Evolutionary conservation across 2,888 invertebrate genomes (phyloP), one percentile per base, ranked within the genome.

Genomic region (Pseudococcus jackbeardsleyi): DNA sequence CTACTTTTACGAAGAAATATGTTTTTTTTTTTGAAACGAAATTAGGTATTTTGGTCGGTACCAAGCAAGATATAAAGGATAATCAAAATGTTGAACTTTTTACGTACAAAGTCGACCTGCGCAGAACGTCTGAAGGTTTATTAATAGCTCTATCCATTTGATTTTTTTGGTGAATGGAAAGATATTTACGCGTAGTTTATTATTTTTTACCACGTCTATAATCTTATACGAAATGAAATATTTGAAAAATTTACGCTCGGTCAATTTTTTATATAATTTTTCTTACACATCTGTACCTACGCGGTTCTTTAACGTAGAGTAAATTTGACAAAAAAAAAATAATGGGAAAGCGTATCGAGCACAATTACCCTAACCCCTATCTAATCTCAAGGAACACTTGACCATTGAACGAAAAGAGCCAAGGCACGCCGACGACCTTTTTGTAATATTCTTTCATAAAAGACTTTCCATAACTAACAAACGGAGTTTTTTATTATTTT

Each of bases 401-500:
- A 79, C 79, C 79, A 79, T 79, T 42, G n/a, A 79, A 79, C 42
- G 26, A 79, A 79, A 42, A 46, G 79, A 79, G 42, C n/a, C 19
- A 79, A 79, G 79, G 42, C n/a, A 42, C n/a, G 42, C 42, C 79
- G 42, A 79, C 79, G 42, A 42, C 42, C 79, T 42, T 79, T 79
- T n/a, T 79, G 19, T 42, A 79, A 79, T 79, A 46, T 79, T 79
- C 42, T 42, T 79, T 79, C 79, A 79, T 42, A n/a, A 79, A 79
- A 46, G 42, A 79, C 79, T 79, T 79, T 42, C 42, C 46, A 79
- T 79, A 59, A 19, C 19, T 59, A 42, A 46, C 79, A 4, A 79
- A 79, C 46, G 17, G 79, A 79, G 79, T 79, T 42, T 39, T 39
- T 79, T 79, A 79, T 79, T 79, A 72, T 79, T 79, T 39, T 79